phyloP scores from a whole-genome alignment of 1,140 invertebrate genomes.

The Rhynchophorus ferrugineus region DNA sequence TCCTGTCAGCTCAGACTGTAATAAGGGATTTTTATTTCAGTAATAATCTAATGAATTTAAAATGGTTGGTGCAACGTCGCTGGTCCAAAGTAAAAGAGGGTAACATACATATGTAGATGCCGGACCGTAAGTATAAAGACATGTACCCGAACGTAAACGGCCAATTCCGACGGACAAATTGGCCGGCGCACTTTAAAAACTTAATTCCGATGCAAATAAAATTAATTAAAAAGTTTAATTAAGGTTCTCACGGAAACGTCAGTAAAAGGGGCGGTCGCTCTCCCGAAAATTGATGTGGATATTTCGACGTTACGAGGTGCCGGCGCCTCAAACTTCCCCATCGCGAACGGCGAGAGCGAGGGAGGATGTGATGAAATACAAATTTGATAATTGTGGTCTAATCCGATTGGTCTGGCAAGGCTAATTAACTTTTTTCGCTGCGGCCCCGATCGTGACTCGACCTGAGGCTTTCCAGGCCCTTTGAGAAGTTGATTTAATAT shows the following conservation, averaged over 20 bases:
- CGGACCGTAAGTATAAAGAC: not conserved
- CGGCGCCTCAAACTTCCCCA: not conserved
- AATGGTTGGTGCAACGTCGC: no score
- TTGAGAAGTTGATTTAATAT: no score
- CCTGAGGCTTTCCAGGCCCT: not conserved
- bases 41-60: no score
- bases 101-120: not conserved
- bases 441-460: no score
- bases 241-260: conserved; percentile 21
- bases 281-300: conserved; percentile 6
- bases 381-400: conserved; percentile 8
- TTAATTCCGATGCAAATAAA: conserved; percentile 31
- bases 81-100: not conserved
- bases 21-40: no score
- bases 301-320: not conserved
- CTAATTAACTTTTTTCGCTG: conserved; percentile 1
- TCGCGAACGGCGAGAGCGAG: no score
- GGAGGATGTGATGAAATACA: conserved; percentile 1
- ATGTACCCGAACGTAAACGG: conserved; percentile 1
- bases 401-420: not conserved
- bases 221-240: conserved; percentile 33
- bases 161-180: conserved; percentile 11
- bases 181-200: conserved; percentile 12
- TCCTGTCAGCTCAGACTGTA: no score
- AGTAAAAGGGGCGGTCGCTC: conserved; percentile 15